Percentiles rank a stretch among this genome's conserved stretches.
Evolutionary conservation across 1,140 invertebrate genomes (phyloP).

Genomic region (Eubasilissa regina): DNA sequence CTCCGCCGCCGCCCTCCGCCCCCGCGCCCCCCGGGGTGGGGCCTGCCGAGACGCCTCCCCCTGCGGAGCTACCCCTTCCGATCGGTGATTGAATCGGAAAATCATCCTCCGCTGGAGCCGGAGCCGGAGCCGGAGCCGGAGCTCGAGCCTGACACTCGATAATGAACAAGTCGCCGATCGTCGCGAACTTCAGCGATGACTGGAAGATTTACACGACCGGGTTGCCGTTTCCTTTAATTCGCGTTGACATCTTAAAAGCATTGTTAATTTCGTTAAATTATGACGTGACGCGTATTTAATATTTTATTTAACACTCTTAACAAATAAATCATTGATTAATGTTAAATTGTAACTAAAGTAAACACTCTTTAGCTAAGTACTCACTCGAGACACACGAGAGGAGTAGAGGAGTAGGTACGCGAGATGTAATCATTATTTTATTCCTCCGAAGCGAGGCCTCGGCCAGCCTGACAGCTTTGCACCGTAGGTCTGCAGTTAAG

Average conservation of each 20-base stretch:
- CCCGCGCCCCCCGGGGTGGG: constrained; percentile 38
- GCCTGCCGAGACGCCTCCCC: constrained; percentile 51
- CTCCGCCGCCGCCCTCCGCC: constrained; percentile 27
- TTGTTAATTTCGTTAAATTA: no score
- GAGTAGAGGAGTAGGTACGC: no score
- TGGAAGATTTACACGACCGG: no score
- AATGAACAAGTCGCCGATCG: constrained; percentile 15
- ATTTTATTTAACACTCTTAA: no score
- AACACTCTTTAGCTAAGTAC: no score
- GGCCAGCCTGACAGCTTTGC: background rate
- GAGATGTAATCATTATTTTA: background rate
- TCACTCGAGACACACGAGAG: no score
- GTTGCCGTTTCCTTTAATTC: no score
- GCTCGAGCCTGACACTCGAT: constrained; percentile 26
- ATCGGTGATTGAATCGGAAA: constrained; percentile 44
- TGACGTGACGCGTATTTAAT: no score
- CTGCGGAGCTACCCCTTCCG: constrained; percentile 25
- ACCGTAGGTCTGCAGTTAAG: constrained; percentile 11
- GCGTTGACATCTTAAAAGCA: no score
- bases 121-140: background rate
- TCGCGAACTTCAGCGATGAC: no score
- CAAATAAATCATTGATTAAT: no score
- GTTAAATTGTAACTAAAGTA: no score
- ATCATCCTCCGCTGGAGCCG: constrained; percentile 13
- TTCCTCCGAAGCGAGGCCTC: background rate